Conservation (phyloP, 2,797 vertebrate genomes). For the Myotis daubentonii region DNA sequence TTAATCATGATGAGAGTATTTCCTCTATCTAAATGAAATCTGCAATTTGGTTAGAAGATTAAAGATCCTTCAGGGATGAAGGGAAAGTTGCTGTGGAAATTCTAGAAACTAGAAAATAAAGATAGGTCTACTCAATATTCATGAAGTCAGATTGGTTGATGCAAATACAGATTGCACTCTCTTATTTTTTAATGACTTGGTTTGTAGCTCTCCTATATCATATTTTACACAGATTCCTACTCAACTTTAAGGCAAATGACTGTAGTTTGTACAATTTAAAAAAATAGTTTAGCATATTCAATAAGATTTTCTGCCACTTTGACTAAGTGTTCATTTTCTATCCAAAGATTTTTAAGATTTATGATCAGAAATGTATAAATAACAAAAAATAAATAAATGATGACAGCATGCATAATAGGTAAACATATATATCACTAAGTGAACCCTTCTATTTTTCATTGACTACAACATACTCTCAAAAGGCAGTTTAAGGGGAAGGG, state of each 20-base stretch:
- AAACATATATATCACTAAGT: not conserved
- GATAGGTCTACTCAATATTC: slow-evolving; percentile 69
- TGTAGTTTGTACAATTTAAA: not conserved
- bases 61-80: slow-evolving; percentile 50
- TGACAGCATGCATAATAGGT: not conserved
- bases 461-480: slow-evolving; percentile 20
- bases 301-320: slow-evolving; percentile 32
- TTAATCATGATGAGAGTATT: slow-evolving; percentile 67
- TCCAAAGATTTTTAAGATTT: slow-evolving; percentile 23
- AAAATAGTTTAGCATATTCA: slow-evolving; percentile 9
- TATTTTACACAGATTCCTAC: not conserved
- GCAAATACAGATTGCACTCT: slow-evolving; percentile 64
- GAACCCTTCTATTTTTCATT: not conserved
- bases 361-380: not conserved
- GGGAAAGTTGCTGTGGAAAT: slow-evolving; percentile 60
- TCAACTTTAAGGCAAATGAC: slow-evolving; percentile 34
- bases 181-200: slow-evolving; percentile 61
- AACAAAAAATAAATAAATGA: not conserved
- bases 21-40: slow-evolving; percentile 71
- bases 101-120: slow-evolving; percentile 65
- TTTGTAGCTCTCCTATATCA: slow-evolving; percentile 18
- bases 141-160: slow-evolving; percentile 42
- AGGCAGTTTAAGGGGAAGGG: not conserved
- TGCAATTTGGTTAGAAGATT: slow-evolving; percentile 58
- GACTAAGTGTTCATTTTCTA: slow-evolving; percentile 35